phyloP scores from a whole-genome alignment of 2,797 vertebrate genomes.

The Acrocephalus scirpaceus region DNA sequence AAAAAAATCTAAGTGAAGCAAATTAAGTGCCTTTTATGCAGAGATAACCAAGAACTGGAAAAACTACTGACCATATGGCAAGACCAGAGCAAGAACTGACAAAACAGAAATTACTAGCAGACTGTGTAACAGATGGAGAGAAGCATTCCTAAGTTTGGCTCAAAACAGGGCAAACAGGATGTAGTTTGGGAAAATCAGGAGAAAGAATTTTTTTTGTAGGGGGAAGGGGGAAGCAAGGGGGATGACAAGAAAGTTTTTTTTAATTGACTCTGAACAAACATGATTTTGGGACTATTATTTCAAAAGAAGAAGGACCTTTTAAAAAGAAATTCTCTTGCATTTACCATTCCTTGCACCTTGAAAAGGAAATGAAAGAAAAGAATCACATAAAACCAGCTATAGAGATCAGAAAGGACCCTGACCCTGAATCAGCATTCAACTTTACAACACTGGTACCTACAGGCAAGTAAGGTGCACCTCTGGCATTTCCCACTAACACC shows the following conservation, averaged over 20 bases:
- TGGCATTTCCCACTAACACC: not conserved
- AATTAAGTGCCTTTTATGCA: not conserved
- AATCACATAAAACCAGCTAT: not conserved
- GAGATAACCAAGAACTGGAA: not conserved
- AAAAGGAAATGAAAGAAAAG: not conserved
- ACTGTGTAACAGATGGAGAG: not conserved
- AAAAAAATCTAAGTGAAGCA: not conserved
- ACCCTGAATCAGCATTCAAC: not conserved
- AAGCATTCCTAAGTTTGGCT: not conserved
- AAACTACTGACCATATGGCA: not conserved
- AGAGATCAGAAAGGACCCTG: not conserved
- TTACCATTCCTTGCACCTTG: not conserved
- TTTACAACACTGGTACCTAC: not conserved
- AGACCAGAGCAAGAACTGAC: not conserved
- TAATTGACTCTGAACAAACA: not conserved
- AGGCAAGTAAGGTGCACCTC: not conserved
- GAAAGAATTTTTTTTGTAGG: not conserved
- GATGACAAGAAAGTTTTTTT: not conserved
- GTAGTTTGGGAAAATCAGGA: not conserved
- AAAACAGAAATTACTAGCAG: not conserved
- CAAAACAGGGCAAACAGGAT: not conserved
- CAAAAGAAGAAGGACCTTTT: not conserved
- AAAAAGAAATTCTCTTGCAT: not conserved
- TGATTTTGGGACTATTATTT: not conserved
- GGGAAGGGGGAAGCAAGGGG: not conserved